Evolutionary conservation across 2,113 vertebrate genomes (phyloP), one percentile per base, ranked within the genome.

Genomic region (Candoia aspera): DNA sequence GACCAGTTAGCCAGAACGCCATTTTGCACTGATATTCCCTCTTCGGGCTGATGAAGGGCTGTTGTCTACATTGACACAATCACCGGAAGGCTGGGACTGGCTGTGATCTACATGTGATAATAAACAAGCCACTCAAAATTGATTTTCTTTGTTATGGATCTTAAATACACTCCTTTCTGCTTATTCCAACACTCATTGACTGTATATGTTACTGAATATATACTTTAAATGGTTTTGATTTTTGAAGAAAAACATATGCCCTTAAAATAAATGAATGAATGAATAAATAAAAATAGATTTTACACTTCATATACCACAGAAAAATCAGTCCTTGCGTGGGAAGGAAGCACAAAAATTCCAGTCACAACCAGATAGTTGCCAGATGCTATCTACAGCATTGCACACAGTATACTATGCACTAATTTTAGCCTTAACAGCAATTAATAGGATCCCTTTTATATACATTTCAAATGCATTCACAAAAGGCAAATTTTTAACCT

Each of bases 401-500:
- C 23, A 68, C 68, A 62, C 10, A 15, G 19, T n/a, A 33, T 53
- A 24, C 23, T 90, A 57, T 85, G 79, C 59, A 42, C 68, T 29
- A 84, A 54, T 53, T 64, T 13, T 29, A 62, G 59, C 46, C 64
- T 84, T 58, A 84, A 83, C 26, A 68, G 53, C 53, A 79, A n/a
- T 90, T 60, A 85, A 84, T 60, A 29, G 55, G 8, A 84, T 84
- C n/a, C 46, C 88, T 90, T 90, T 73, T 21, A 89, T 12, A 73
- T n/a, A 53, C 73, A n/a, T 89, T 89, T 33, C 26, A 54, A 89
- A 89, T 1, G n/a, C n/a, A n/a, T 29, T 89, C 29, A 54, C 0
- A 10, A 73, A 73, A 11, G 11, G 37, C 4, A 2, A 11, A 37
- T 42, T 37, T 90, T 73, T 33, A 79, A 23, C 42, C 60, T 53